Base-by-base conservation (phyloP, 2,888 invertebrate species). In the Stenurella melanura region DNA sequence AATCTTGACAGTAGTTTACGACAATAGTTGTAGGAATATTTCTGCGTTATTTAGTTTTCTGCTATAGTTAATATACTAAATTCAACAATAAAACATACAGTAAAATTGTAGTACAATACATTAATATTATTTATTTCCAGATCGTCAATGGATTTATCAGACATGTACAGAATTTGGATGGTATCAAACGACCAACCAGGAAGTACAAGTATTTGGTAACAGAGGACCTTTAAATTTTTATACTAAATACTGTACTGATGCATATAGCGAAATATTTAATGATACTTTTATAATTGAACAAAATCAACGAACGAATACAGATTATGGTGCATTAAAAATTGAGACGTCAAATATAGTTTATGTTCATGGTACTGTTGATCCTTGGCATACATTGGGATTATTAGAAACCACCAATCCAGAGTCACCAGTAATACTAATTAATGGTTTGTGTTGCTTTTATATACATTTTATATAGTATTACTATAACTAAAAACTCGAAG, bases 121-220 rank as follows among this genome's bases (percentile, higher is more conserved):
- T 10, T 15, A n/a, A 5, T 15, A 34, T 9, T n/a, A 18, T 69
- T 57, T 4, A 10, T 21, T 64, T 73, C 54, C 15, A 73, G 73
- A 26, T 12, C 92, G 95, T 0, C 92, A 93, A 63, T 96, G 96
- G 96, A 92, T 91, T 1, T 96, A 95, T 88, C 96, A 97, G 89
- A 96, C 95, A 0, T 97, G 97, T 88, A 94, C 94, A n/a, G n/a
- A n/a, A n/a, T n/a, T n/a, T n/a, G n/a, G n/a, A n/a, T n/a, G n/a
- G n/a, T n/a, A n/a, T n/a, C 96, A 96, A 90, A 93, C 94, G 3
- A 93, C 96, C 0, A 92, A 90, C 78, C 92, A 93, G 15, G 68
- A 83, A 0, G 86, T 89, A 0, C 93, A 94, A 77, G 93, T 94
- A 0, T 95, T 94, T 90, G 92, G 93, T 17, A 88, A 87, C 63